A percentile compares a stretch with the other conserved stretches of the same genome.
These are phyloP conservation scores for Fragum sueziense DNA, from an alignment of 2,888 invertebrate genomes.

Conservation along the genomic window DNA sequence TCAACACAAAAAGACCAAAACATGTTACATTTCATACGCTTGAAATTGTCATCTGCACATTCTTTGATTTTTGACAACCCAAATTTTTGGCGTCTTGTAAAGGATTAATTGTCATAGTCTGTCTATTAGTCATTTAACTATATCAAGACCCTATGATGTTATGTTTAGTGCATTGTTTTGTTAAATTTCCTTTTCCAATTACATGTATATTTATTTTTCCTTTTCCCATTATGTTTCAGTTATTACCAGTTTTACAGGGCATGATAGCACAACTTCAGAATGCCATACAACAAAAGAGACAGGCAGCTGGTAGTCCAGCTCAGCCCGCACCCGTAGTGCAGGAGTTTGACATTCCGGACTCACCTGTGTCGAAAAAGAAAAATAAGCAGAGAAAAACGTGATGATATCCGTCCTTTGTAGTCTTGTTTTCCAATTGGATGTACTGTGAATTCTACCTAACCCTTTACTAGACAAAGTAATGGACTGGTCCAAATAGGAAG, in stretches of 20 bases:
- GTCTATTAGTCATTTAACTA: too few species aligned
- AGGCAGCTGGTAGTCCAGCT: constrained; percentile 5
- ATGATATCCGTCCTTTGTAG: not conserved
- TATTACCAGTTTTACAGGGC: constrained; percentile 48
- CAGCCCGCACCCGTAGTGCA: constrained; percentile 39
- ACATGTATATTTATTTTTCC: not conserved
- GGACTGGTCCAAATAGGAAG: too few species aligned
- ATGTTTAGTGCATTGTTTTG: not conserved
- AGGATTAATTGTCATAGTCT: too few species aligned
- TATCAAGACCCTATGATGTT: too few species aligned
- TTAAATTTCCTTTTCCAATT: not conserved
- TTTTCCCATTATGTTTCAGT: too few species aligned
- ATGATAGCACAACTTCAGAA: constrained; percentile 33
- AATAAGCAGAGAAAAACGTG: constrained; percentile 58
- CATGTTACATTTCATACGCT: too few species aligned
- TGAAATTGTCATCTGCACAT: too few species aligned
- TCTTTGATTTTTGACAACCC: too few species aligned
- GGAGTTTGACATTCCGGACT: constrained; percentile 54
- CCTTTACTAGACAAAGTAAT: too few species aligned
- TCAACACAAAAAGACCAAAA: too few species aligned
- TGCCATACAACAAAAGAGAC: constrained; percentile 34
- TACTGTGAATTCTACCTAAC: too few species aligned
- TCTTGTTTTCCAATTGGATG: not conserved
- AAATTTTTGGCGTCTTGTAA: too few species aligned
- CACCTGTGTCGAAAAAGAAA: constrained; percentile 52